Base-by-base conservation (phyloP, 2,113 vertebrate species). In the Geococcyx californianus region DNA sequence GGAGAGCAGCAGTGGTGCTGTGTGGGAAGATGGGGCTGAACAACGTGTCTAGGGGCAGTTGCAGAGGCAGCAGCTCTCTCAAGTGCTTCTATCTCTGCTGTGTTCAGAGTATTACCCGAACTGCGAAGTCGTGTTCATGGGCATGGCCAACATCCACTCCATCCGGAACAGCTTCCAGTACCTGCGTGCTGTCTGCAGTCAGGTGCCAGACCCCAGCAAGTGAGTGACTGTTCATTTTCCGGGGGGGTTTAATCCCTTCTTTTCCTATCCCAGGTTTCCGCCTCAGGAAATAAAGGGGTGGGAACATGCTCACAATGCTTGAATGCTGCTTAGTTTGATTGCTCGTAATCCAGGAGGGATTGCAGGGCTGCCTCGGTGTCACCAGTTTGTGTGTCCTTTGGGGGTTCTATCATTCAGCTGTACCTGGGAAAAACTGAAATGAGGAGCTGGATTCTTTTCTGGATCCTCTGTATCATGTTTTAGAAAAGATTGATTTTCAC, bases 141-240 rank as follows among this genome's bases (percentile, higher is more conserved):
- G 99, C 86, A 99, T 99, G 99, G 99, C 99, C 89, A 99, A 99
- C 97, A 99, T 99, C 97, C 99, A 99, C 47, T 99, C 99, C 95
- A 99, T 99, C 96, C 98, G 99, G 59, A 99, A 99, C 97, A 99
- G 99, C 81, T 99, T 99, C 98, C 99, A 99, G 96, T 99, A 99
- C 28, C 98, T 99, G 62, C 98, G 99, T 59, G 98, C 99, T 5
- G 99, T 99, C 70, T 99, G 99, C 97, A 99, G 99, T 89, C 99
- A 99, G 97, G 99, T 99, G 97, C 99, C 99, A 1, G 99, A 99
- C 94, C 99, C 99, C n/a, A 99, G 99, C 98, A 99, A 99, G 99
- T 99, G 98, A 98, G 99, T 92, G 79, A 64, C 88, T 28, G 3
- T 58, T 40, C 54, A 5, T 29, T 28, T 60, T 40, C 16, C 19